Percentiles rank a stretch among this genome's conserved stretches.
Conservation (phyloP, 2,888 invertebrate genomes). For the Heteromurus nitidus region DNA sequence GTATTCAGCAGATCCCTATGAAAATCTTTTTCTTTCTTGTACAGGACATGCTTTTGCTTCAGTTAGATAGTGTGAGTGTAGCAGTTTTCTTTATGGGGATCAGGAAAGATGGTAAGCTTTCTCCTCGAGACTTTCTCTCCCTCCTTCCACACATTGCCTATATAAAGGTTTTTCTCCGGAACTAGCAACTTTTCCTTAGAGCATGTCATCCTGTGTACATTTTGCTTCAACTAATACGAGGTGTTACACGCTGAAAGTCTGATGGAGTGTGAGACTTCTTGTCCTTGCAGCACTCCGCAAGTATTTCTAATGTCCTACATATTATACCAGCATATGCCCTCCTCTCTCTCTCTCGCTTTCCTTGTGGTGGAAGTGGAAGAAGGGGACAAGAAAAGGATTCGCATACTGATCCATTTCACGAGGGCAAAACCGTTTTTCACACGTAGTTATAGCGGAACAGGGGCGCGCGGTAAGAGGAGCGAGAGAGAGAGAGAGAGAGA, state of each 20-base stretch:
- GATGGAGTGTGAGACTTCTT: slow-evolving; percentile 58
- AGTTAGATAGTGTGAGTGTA: too few species aligned
- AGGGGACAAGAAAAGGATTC: slow-evolving; percentile 27
- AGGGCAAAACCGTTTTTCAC: slow-evolving; percentile 37
- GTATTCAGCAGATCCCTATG: too few species aligned
- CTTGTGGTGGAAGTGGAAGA: slow-evolving; percentile 11
- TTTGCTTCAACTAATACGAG: slow-evolving; percentile 26
- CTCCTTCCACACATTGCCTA: too few species aligned
- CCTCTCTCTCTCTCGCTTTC: not conserved
- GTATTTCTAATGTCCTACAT: slow-evolving; percentile 41
- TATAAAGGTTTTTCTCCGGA: too few species aligned
- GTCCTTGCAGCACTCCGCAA: slow-evolving; percentile 31
- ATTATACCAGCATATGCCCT: slow-evolving; percentile 4
- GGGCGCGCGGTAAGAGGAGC: too few species aligned
- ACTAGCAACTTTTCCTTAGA: not conserved
- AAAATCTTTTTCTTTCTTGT: too few species aligned
- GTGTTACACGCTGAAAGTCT: slow-evolving; percentile 46
- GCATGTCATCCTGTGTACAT: not conserved
- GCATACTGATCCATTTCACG: slow-evolving; percentile 47
- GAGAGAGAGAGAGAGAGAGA: slow-evolving; percentile 19
- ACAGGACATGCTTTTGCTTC: too few species aligned
- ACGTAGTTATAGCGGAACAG: slow-evolving; percentile 17
- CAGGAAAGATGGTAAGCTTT: too few species aligned
- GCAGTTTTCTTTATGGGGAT: too few species aligned
- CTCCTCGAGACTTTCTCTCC: too few species aligned